phyloP scores from a whole-genome alignment of 2,797 vertebrate species.

The Chelidonichthys spinosus region DNA sequence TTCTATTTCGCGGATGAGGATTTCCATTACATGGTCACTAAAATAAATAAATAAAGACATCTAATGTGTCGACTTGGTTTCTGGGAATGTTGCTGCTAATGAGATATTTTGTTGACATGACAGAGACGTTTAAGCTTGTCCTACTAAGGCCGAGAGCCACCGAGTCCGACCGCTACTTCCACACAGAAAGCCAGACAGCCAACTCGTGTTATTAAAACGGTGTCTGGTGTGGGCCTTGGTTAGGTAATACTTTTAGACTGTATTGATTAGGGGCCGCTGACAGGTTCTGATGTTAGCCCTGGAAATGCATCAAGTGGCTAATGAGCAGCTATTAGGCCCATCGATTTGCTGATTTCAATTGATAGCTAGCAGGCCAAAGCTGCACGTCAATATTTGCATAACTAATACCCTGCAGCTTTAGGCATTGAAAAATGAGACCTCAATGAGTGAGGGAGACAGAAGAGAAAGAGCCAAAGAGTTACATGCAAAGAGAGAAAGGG shows the following conservation, averaged over 20 bases:
- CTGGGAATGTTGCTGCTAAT: conserved; percentile 27
- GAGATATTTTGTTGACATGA: conserved; percentile 44
- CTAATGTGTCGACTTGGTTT: conserved; percentile 21
- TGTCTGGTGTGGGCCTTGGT: conserved; percentile 73
- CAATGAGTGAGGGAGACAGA: conserved; percentile 71
- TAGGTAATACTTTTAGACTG: conserved; percentile 90
- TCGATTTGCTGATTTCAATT: conserved; percentile 97
- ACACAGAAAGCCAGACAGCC: conserved; percentile 57
- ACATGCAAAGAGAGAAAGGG: conserved; percentile 15
- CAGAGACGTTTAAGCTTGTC: conserved; percentile 22
- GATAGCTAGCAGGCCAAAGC: conserved; percentile 93
- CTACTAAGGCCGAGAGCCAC: conserved; percentile 9
- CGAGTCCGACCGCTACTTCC: conserved; percentile 15
- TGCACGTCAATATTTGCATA: conserved; percentile 94
- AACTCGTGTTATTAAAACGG: conserved; percentile 73
- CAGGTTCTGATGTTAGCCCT: conserved; percentile 85
- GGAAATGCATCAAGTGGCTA: conserved; percentile 92
- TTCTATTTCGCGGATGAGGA: conserved; percentile 30
- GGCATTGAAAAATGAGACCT: conserved; percentile 89
- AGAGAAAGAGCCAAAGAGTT: conserved; percentile 11
- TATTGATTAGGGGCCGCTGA: conserved; percentile 88
- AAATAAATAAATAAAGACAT: conserved; percentile 36
- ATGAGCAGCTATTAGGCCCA: conserved; percentile 95
- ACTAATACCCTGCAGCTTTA: conserved; percentile 89
- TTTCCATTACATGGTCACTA: conserved; percentile 25